Percentiles rank a stretch among this genome's conserved stretches.
These are phyloP conservation scores for Sebastes dallii DNA, from an alignment of 2,797 vertebrate genomes.

Conservation along the genomic window DNA sequence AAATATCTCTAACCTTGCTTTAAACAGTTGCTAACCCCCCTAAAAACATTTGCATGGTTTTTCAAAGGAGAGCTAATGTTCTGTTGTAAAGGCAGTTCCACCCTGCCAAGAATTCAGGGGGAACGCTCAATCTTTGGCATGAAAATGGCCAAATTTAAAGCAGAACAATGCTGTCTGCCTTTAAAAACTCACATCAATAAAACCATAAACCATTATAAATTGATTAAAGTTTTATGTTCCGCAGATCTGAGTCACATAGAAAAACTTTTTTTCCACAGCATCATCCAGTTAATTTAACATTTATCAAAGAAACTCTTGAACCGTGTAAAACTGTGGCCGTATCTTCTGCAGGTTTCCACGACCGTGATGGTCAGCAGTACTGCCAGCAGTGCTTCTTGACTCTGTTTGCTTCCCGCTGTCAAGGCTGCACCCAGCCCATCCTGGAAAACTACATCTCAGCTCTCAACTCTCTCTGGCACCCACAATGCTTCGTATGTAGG, in stretches of 20 bases:
- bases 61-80: background rate
- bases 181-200: background rate
- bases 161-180: background rate
- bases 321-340: background rate
- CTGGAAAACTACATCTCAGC: slow-evolving; percentile 96
- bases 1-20: background rate
- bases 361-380: slow-evolving; percentile 91
- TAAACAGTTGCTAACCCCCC: background rate
- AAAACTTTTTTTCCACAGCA: background rate
- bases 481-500: slow-evolving; percentile 93
- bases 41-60: background rate
- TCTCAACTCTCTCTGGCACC: slow-evolving; percentile 91
- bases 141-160: background rate
- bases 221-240: slow-evolving; percentile 2
- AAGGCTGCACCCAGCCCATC: slow-evolving; percentile 90
- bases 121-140: slow-evolving; percentile 14
- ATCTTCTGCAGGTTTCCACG: slow-evolving; percentile 87
- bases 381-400: slow-evolving; percentile 92
- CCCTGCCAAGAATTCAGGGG: background rate
- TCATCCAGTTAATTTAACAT: slow-evolving; percentile 4
- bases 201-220: background rate
- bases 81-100: background rate
- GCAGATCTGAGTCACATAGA: background rate
- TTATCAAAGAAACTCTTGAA: slow-evolving; percentile 1
- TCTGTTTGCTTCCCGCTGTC: slow-evolving; percentile 91